Conservation (phyloP, 2,888 invertebrate genomes). For the Papilio elwesi region DNA sequence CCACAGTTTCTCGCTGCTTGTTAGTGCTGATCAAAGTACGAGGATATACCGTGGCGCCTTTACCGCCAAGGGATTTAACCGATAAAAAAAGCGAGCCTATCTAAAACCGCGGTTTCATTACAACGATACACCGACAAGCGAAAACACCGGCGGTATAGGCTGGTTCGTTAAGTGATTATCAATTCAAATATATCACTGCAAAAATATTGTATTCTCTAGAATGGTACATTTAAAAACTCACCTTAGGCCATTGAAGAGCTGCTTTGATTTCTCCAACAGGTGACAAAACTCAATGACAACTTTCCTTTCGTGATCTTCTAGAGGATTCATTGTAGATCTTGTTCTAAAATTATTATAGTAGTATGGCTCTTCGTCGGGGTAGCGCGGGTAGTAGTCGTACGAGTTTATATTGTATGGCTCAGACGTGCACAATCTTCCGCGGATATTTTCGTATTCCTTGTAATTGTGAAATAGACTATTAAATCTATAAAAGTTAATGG, state of each 20-base stretch:
- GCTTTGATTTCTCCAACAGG: slow-evolving; percentile 97
- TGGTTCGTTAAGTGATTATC: no score
- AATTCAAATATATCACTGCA: no score
- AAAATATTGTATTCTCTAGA: not conserved
- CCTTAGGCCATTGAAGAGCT: slow-evolving; percentile 98
- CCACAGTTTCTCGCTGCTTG: no score
- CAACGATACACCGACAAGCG: no score
- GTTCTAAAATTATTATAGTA: not conserved
- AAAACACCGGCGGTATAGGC: no score
- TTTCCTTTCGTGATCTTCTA: slow-evolving; percentile 92
- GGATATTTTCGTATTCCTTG: not conserved
- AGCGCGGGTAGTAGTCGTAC: not conserved
- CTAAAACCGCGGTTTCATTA: no score
- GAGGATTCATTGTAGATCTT: slow-evolving; percentile 47
- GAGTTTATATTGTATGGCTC: slow-evolving; percentile 26
- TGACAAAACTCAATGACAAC: slow-evolving; percentile 98
- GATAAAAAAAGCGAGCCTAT: no score
- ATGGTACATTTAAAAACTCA: slow-evolving; percentile 59
- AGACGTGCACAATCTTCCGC: not conserved
- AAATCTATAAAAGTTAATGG: not conserved
- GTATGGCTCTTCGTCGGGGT: not conserved
- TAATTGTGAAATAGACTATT: not conserved
- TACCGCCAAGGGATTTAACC: no score
- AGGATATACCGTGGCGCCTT: no score
- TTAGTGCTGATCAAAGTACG: no score